Evolutionary conservation across 2,113 vertebrate genomes (phyloP).

Genomic region (Pagrus major): DNA sequence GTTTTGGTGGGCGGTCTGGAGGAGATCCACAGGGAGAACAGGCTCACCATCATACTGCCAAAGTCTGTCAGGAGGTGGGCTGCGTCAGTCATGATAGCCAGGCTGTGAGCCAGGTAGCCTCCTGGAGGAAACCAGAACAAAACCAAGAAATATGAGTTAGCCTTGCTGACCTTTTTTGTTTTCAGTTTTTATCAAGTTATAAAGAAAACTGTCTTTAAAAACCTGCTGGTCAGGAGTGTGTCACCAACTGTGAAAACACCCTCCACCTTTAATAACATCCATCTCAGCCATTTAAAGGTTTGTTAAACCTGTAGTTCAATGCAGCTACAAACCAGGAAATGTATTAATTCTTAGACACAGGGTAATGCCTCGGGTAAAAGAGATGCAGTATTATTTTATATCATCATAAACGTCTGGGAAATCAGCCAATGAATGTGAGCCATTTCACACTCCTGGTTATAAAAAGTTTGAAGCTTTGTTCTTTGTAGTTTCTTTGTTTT

Average conservation of each 20-base stretch:
- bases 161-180: no score
- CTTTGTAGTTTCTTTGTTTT: constrained; percentile 1
- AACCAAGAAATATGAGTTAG: not conserved
- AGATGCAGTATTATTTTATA: constrained; percentile 31
- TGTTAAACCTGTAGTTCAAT: constrained; percentile 27
- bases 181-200: no score
- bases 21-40: constrained; percentile 97
- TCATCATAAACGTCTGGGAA: constrained; percentile 18
- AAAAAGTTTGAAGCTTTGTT: not conserved
- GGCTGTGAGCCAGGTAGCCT: constrained; percentile 94
- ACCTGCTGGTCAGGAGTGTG: not conserved
- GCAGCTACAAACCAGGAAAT: not conserved
- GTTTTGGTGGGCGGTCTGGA: constrained; percentile 90
- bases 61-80: constrained; percentile 95
- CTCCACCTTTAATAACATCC: not conserved
- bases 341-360: not conserved
- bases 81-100: constrained; percentile 97
- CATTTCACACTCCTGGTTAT: constrained; percentile 6
- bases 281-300: constrained; percentile 1
- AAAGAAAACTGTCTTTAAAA: not conserved
- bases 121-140: constrained; percentile 78
- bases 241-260: not conserved
- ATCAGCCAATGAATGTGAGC: constrained; percentile 4
- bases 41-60: constrained; percentile 95
- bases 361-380: not conserved